Evolutionary conservation across 2,113 vertebrate species (phyloP), one percentile per base, ranked within the genome.

Genomic region (Cacatua alba): DNA sequence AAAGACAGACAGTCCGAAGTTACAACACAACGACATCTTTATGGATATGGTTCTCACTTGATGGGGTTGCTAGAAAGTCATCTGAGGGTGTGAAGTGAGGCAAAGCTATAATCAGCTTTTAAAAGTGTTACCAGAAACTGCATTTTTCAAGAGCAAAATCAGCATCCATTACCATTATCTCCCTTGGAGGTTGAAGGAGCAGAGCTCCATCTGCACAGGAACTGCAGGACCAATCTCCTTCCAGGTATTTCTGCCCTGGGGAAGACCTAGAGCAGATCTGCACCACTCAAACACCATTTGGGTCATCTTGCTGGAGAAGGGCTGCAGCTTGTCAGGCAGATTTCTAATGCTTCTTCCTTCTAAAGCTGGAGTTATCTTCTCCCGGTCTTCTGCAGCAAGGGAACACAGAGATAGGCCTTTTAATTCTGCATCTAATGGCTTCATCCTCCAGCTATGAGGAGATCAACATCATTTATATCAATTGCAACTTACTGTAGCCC

Each of bases 1-100:
- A 92, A 96, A 94, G 80, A 71, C 46, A 88, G 28, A 12, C 13
- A 37, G 52, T 49, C 59, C 41, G 59, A 53, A 88, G 49, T 43
- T 77, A 31, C 10, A n/a, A 28, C 53, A n/a, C 12, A 78, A 55
- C 65, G 82, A 43, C 2, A 1, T 53, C 49, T 74, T 93, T 77
- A 67, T 63, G 65, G 90, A 43, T 7, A 41, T 20, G 15, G n/a
- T 31, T 89, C 77, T 87, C 46, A n/a, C 18, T 69, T 57, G 28
- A 44, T 53, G 59, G 52, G 11, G 44, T 85, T 49, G 26, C 35
- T 51, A 52, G 41, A 68, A 69, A 69, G 49, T 69, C 72, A 49
- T 24, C 24, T 74, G 49, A 57, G 49, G 21, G 23, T 46, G 31
- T 21, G 39, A 88, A 70, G 44, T 18, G 33, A 89, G 21, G 59